phyloP scores from a whole-genome alignment of 2,888 invertebrate genomes.

The Lutraria lutraria region DNA sequence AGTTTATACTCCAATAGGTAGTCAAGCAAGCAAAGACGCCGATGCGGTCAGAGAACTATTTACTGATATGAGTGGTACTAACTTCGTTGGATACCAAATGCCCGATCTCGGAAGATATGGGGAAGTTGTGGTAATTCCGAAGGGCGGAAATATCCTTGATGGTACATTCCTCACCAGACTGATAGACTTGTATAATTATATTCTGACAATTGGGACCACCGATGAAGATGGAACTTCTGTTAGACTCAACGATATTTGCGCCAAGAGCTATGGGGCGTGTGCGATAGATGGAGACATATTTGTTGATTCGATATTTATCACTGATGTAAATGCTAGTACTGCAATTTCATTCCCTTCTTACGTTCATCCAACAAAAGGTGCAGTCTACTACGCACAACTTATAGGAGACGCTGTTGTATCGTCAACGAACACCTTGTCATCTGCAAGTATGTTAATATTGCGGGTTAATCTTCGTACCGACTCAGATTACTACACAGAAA shows the following conservation, averaged over 20 bases:
- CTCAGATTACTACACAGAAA: conserved; percentile 4
- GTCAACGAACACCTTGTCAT: conserved; percentile 29
- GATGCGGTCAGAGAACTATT: conserved; percentile 58
- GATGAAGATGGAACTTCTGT: conserved; percentile 29
- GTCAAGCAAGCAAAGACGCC: conserved; percentile 75
- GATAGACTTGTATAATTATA: conserved; percentile 11
- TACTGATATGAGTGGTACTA: conserved; percentile 65
- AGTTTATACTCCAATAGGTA: conserved; percentile 78
- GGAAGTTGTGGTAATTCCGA: conserved; percentile 59
- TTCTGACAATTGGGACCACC: conserved; percentile 25
- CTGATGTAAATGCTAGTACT: conserved; percentile 5
- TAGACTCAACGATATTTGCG: conserved; percentile 51
- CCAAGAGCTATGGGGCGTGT: conserved; percentile 45
- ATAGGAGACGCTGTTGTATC: conserved; percentile 38
- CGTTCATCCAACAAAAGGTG: conserved; percentile 25
- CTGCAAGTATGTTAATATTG: conserved; percentile 55
- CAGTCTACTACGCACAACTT: conserved; percentile 27
- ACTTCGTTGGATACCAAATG: conserved; percentile 60
- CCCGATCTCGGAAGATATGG: conserved; percentile 51
- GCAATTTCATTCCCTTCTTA: conserved; percentile 60
- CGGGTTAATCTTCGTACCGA: conserved; percentile 60
- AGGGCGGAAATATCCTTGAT: conserved; percentile 53
- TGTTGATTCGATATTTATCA: conserved; percentile 33
- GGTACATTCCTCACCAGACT: conserved; percentile 51
- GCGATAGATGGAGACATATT: conserved; percentile 57